phyloP scores from a whole-genome alignment of 2,113 vertebrate species.

The Eleginops maclovinus region DNA sequence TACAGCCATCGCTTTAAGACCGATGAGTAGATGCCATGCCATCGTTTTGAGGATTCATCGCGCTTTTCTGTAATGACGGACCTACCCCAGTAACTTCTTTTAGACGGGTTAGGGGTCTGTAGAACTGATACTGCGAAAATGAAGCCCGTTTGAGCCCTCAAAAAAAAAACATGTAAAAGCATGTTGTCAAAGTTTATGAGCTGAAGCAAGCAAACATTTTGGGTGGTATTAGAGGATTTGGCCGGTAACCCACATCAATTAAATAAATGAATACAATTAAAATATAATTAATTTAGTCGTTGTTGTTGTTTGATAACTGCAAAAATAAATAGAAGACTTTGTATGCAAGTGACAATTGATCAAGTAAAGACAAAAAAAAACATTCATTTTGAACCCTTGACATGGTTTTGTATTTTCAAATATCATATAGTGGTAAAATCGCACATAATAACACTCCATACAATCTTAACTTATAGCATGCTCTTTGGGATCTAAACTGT shows the following conservation, averaged over 20 bases:
- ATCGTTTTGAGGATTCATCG: not conserved
- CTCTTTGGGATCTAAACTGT: not conserved
- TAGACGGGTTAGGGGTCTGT: not conserved
- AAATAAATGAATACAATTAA: no score
- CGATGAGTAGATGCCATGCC: not conserved
- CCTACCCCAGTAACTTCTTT: constrained; percentile 5
- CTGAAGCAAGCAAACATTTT: no score
- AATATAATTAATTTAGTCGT: no score
- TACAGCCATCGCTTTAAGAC: not conserved
- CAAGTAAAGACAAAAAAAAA: no score
- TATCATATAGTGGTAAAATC: not conserved
- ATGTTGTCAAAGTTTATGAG: no score
- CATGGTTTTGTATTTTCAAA: not conserved
- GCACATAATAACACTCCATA: not conserved
- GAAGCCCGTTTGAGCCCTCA: not conserved
- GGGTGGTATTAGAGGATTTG: no score
- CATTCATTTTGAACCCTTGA: no score
- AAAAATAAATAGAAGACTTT: no score
- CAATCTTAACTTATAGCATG: not conserved
- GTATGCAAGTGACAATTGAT: no score
- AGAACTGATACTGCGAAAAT: constrained; percentile 7
- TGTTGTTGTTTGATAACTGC: no score
- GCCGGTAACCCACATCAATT: no score
- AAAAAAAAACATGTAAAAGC: no score
- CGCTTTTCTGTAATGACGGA: constrained; percentile 1